phyloP scores from a whole-genome alignment of 2,113 vertebrate species.

The Oryzias curvinotus region DNA sequence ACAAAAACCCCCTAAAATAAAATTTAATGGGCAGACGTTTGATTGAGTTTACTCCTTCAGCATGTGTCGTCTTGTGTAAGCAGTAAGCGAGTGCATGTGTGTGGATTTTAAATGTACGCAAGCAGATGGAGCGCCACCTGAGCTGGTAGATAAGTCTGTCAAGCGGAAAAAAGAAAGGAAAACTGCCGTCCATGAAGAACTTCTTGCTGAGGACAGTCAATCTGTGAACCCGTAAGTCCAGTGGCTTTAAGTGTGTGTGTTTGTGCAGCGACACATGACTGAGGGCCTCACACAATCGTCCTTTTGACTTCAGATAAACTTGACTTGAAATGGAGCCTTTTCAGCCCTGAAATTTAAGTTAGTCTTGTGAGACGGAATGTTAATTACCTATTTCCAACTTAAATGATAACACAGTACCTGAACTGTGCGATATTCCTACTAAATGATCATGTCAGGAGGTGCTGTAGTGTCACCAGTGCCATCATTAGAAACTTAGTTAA shows the following conservation, averaged over 20 bases:
- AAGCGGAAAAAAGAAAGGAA: conserved; percentile 69
- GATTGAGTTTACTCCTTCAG: conserved; percentile 64
- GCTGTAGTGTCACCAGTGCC: too few relatives aligned
- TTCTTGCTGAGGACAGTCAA: conserved; percentile 70
- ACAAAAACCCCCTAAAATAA: conserved; percentile 28
- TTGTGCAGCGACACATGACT: conserved; percentile 3
- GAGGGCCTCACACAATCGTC: conserved; percentile 17
- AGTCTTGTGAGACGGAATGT: conserved; percentile 26
- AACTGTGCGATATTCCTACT: too few relatives aligned
- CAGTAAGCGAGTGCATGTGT: conserved; percentile 38
- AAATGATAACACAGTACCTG: not conserved
- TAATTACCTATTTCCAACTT: conserved; percentile 37
- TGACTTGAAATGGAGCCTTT: conserved; percentile 21
- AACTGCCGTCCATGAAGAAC: conserved; percentile 74
- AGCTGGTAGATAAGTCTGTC: conserved; percentile 77
- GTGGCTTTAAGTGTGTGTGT: conserved; percentile 27
- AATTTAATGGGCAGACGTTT: conserved; percentile 60
- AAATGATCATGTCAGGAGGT: too few relatives aligned
- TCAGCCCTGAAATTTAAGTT: conserved; percentile 22
- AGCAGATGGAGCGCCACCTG: conserved; percentile 77
- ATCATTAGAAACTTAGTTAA: too few relatives aligned
- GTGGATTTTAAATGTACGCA: conserved; percentile 52
- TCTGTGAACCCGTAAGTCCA: conserved; percentile 55
- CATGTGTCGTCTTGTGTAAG: conserved; percentile 54
- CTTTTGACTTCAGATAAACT: conserved; percentile 24